Evolutionary conservation across 1,140 invertebrate genomes (phyloP).

Genomic region (Bicyclus anynana): DNA sequence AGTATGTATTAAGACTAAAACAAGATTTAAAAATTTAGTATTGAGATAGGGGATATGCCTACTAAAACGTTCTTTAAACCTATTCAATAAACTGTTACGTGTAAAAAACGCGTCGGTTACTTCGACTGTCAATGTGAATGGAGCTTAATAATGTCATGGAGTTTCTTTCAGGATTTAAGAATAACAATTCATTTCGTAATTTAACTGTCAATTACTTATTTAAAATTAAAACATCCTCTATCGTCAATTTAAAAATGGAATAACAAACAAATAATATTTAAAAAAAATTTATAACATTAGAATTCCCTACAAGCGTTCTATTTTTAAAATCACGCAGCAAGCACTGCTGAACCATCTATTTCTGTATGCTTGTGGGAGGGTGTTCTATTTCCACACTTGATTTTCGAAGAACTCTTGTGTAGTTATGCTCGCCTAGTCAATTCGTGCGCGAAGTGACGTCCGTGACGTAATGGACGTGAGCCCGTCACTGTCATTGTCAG

Average conservation of each 20-base stretch:
- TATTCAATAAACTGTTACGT: too few species aligned
- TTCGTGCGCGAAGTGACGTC: slow-evolving; percentile 53
- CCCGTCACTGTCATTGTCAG: slow-evolving; percentile 40
- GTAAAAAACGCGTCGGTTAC: too few species aligned
- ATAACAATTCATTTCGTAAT: too few species aligned
- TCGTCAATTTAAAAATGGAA: slow-evolving; percentile 1
- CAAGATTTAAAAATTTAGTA: too few species aligned
- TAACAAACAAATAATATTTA: background rate
- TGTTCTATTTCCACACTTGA: slow-evolving; percentile 48
- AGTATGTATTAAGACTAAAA: background rate
- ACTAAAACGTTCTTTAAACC: too few species aligned
- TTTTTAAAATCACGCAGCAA: slow-evolving; percentile 31
- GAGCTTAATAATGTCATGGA: too few species aligned
- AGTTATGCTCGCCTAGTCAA: slow-evolving; percentile 60
- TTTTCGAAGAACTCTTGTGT: slow-evolving; percentile 27
- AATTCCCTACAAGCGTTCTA: slow-evolving; percentile 18
- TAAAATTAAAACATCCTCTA: background rate
- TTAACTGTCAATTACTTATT: too few species aligned
- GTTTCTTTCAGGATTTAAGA: too few species aligned
- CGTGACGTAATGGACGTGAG: slow-evolving; percentile 59
- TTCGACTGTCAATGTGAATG: too few species aligned
- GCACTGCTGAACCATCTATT: slow-evolving; percentile 44
- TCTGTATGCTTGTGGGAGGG: slow-evolving; percentile 40
- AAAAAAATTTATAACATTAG: background rate
- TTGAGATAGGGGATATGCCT: too few species aligned